Evolutionary conservation across 2,113 vertebrate species (phyloP), one percentile per base, ranked within the genome.

Genomic region (Cariama cristata): DNA sequence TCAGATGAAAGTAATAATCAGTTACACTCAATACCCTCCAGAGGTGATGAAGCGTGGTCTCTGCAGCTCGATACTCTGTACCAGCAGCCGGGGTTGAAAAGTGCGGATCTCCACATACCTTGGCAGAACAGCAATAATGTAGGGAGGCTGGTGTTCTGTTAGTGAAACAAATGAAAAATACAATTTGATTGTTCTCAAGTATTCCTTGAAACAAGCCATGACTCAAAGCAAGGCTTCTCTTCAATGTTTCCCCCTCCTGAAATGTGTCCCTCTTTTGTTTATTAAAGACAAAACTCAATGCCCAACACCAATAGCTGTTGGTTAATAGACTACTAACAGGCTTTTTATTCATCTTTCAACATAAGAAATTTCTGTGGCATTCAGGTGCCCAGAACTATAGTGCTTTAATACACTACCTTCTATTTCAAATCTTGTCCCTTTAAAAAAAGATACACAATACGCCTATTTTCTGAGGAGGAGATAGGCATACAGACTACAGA

Each of bases 41-140:
- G 99, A 99, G 40, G 99, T 99, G 98, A 99, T 99, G 98, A 99
- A 99, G 42, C 99, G 99, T 5, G 99, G 99, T 40, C 99, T 99
- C 94, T 99, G 99, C 88, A 99, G 97, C 97, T 99, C 99, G 56
- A 99, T 99, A 24, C 99, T 99, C 98, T 99, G 99, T 50, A 99
- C 99, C 95, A 99, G 98, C 93, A 99, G 98, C 68, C 99, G 98
- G 0, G 99, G 99, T 44, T 99, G 99, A 9, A 99, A 98, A 1
- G 99, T 99, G 63, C 99, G 98, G 95, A 99, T 99, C 98, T 99
- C 99, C 96, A 99, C 99, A 1, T 99, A 99, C 6, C 99, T 98
- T 3, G 99, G 99, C 83, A 99, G 98, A 73, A 99, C 99, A 2
- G 99, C 99, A 22, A 99, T 99, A 97, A 99, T 99, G 97, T 99